Evolutionary conservation across 2,797 vertebrate genomes (phyloP).

Genomic region (Alca torda): DNA sequence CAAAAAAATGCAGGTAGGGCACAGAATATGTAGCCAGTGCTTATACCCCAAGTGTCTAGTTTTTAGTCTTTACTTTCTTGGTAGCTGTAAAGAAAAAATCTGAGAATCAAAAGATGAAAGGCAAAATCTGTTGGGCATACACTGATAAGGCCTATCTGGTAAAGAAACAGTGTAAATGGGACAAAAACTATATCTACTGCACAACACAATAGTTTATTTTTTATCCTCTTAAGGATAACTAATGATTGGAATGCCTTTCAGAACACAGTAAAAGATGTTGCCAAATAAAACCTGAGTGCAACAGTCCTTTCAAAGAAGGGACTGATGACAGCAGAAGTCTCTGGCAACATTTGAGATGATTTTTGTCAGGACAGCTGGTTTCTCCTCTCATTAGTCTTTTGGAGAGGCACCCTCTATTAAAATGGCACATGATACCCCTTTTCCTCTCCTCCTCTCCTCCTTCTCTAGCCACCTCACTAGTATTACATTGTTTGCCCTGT

Average conservation of each 20-base stretch:
- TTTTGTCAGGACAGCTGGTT: neutral
- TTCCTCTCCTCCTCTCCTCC: neutral
- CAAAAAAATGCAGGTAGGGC: neutral
- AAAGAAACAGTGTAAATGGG: neutral
- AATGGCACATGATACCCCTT: neutral
- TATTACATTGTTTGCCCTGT: constrained; percentile 1
- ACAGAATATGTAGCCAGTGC: neutral
- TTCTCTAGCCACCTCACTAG: neutral
- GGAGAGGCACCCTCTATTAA: neutral
- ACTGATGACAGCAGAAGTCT: neutral
- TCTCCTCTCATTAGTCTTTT: neutral
- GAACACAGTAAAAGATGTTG: neutral
- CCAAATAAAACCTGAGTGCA: neutral
- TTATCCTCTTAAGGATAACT: neutral
- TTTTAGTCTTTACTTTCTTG: neutral
- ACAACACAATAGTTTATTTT: neutral
- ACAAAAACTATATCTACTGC: neutral
- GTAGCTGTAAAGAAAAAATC: neutral
- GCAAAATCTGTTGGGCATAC: neutral
- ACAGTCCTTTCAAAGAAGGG: neutral
- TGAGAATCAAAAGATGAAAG: neutral
- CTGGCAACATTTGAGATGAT: neutral
- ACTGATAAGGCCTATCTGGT: neutral
- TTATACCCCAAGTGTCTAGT: neutral
- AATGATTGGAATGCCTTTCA: neutral